These are phyloP conservation scores for Ctenosaura bakeri DNA, from an alignment of 2,797 vertebrate genomes.

Conservation along the genomic window DNA sequence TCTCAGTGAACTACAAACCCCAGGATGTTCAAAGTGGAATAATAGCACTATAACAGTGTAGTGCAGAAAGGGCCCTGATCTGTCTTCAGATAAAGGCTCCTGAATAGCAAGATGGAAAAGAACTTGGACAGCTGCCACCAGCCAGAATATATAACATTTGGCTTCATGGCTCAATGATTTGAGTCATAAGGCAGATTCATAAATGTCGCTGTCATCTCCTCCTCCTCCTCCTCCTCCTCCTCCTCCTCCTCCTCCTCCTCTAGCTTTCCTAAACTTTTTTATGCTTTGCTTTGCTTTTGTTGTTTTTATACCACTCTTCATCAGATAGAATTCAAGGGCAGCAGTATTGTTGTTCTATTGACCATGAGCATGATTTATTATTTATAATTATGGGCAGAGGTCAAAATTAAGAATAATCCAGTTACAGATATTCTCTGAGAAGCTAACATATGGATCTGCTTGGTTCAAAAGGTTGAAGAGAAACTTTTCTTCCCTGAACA, in stretches of 20 bases:
- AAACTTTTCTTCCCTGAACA: not conserved
- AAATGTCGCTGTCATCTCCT: not conserved
- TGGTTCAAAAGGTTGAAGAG: conserved; percentile 21
- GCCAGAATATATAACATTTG: not conserved
- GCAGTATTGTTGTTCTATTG: not conserved
- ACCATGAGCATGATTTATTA: not conserved
- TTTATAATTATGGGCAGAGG: not conserved
- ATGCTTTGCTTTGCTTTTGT: not conserved
- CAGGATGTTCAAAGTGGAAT: too few species aligned
- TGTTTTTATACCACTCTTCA: not conserved
- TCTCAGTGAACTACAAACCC: too few species aligned
- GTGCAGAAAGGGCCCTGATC: not conserved
- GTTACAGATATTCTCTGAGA: not conserved
- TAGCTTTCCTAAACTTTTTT: too few species aligned
- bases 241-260: too few species aligned
- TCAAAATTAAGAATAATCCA: not conserved
- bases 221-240: too few species aligned
- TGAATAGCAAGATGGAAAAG: not conserved
- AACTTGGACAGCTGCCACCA: not conserved
- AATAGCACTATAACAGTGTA: too few species aligned
- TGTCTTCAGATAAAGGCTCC: not conserved
- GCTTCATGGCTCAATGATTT: not conserved
- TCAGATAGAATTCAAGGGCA: not conserved
- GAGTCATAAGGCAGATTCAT: not conserved
- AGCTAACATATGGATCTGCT: not conserved